Evolutionary conservation across 2,113 vertebrate genomes (phyloP), one percentile per base, ranked within the genome.

Genomic region (Phaetusa simplex): DNA sequence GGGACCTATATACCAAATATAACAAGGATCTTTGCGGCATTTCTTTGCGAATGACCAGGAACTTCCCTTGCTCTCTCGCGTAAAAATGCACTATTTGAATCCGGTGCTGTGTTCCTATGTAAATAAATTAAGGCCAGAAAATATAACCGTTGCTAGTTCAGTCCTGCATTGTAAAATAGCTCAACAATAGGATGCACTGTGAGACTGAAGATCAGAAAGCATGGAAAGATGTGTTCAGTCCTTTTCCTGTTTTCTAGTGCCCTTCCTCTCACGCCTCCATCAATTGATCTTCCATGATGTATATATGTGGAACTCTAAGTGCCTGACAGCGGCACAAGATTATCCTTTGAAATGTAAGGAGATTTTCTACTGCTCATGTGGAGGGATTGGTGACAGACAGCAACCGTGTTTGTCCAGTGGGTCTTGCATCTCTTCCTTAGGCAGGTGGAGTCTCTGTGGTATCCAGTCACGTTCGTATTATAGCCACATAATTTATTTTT

Each of bases 51-150:
- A 69, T 67, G 53, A 70, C 58, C 40, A 52, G 55, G 76, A 87
- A 36, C 26, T 90, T 87, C 50, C 24, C 78, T 74, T 86, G 58
- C 52, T 95, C 80, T 93, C 24, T 47, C 3, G 0, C 55, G 43
- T 84, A 32, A 83, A 96, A 97, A 92, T 89, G 86, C 72, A 83
- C 88, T 92, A 26, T 84, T 82, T 91, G 64, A 93, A 80, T 89
- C 85, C 70, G 91, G 82, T 96, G 87, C 95, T 96, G 90, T 76
- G 55, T 86, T 78, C 62, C 53, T 79, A 11, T 96, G 93, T 94
- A 95, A 93, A 93, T 90, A 95, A 87, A 93, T 47, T 29, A 80
- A 88, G 64, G 58, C 91, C 79, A 87, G 89, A 91, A 91, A 84
- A 83, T 52, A 61, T 6, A 87, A 67, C 30, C 19, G 34, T 79